Conservation (phyloP, 1,140 invertebrate genomes). For the Lordiphosa stackelbergi region DNA sequence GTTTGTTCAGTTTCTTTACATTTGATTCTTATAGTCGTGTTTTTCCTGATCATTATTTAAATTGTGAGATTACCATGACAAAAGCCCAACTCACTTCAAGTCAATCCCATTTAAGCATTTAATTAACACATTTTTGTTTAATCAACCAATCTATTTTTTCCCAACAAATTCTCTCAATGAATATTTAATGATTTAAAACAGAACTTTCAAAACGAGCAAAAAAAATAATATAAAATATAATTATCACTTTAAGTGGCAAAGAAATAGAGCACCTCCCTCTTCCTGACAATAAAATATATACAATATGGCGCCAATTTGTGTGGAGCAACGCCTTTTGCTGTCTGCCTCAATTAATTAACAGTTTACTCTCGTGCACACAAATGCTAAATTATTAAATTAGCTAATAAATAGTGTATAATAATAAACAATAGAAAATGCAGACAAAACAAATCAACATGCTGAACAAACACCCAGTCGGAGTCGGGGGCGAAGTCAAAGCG, state of each 20-base stretch:
- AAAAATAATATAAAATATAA: no score
- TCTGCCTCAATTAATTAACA: conserved; percentile 7
- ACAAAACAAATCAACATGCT: conserved; percentile 20
- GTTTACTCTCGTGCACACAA: not conserved
- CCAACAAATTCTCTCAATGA: not conserved
- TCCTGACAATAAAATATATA: not conserved
- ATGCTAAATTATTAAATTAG: conserved; percentile 29
- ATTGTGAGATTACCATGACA: no score
- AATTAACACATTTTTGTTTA: no score
- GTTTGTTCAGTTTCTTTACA: no score
- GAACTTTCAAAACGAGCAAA: no score
- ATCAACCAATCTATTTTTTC: no score
- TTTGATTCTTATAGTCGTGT: no score
- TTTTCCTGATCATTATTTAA: no score
- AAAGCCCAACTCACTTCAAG: no score
- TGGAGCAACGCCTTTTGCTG: conserved; percentile 4
- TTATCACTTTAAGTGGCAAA: no score
- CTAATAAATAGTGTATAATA: conserved; percentile 25
- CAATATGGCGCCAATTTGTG: conserved; percentile 3
- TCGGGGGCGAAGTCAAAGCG: conserved; percentile 1
- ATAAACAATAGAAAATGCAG: conserved; percentile 13
- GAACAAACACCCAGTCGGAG: conserved; percentile 12
- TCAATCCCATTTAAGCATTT: no score
- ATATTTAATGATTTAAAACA: conserved; percentile 3
- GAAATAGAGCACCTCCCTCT: no score